Base-by-base conservation (phyloP, 35 echinoderm and acorn worm species). In the Ophioderma brevispina region DNA sequence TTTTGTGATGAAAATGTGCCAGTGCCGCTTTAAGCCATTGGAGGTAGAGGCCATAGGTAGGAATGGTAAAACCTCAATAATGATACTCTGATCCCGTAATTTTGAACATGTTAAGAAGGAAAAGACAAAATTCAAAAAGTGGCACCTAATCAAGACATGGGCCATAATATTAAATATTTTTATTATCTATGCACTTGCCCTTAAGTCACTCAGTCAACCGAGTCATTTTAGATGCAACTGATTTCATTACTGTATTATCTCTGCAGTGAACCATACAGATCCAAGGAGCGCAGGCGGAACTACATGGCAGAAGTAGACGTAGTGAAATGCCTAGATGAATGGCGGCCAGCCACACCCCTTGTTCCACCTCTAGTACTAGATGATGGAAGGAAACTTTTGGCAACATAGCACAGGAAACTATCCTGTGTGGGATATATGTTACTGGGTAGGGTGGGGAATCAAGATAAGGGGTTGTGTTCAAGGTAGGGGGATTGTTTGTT, bases 201-300 rank as follows among this genome's bases (percentile, higher is more conserved):
- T 76, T 76, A 1, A 10, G 30, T 21, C 75, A 31, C 75, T 30
- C 33, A 70, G 3, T 70, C 23, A 25, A 70, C 23, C 32, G 59
- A 70, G 32, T 70, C 21, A 25, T 70, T 70, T 25, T 70, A 31
- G 32, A 31, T 70, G 59, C 59, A 70, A 70, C n/a, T n/a, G n/a
- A n/a, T n/a, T n/a, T n/a, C n/a, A n/a, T n/a, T n/a, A n/a, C 41
- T 85, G 33, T 33, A 80, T 79, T 89, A 42, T 85, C 21, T 89
- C 15, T 34, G 39, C 86, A 99, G 97, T 83, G 97, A 99, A 37
- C 77, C 41, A 37, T 99, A 93, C 79, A 90, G 36, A 34, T 46
- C 41, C 18, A 99, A 92, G 64, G 97, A 99, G 55, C 92, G 93
- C 36, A 92, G 80, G 76, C 80, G 94, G 32, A 86, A 89, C 55